Evolutionary conservation across 2,113 vertebrate species (phyloP).

Genomic region (Poeciliopsis occidentalis): DNA sequence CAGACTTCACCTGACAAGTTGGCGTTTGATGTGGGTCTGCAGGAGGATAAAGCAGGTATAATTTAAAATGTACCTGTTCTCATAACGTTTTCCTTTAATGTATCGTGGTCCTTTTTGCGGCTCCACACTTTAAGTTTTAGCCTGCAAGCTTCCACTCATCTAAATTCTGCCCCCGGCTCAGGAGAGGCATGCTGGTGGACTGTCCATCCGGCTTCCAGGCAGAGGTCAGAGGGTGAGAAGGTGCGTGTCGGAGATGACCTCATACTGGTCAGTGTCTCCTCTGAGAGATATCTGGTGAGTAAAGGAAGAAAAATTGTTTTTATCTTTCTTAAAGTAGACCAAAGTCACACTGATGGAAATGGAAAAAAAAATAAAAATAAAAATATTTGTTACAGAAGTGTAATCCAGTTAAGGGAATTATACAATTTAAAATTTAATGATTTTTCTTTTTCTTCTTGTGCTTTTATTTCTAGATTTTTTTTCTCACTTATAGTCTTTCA

Average conservation of each 20-base stretch:
- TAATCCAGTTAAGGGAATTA: not conserved
- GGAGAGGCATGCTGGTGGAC: slow-evolving; percentile 87
- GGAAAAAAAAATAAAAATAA: not conserved
- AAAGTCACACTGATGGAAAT: not conserved
- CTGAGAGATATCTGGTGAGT: slow-evolving; percentile 95
- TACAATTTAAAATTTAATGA: not conserved
- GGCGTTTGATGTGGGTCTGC: slow-evolving; percentile 94
- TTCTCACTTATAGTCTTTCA: not conserved
- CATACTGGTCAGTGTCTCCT: slow-evolving; percentile 93
- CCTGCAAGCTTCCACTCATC: not conserved
- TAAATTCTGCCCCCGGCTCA: slow-evolving; percentile 31
- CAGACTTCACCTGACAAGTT: slow-evolving; percentile 90
- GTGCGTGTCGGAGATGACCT: slow-evolving; percentile 95
- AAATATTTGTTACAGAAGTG: not conserved
- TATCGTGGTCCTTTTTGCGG: not conserved
- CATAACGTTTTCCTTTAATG: not conserved
- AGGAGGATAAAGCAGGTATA: slow-evolving; percentile 87
- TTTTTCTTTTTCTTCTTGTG: not conserved
- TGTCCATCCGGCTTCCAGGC: slow-evolving; percentile 79
- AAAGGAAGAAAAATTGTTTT: not conserved
- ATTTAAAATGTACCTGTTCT: not conserved
- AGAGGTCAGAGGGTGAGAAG: slow-evolving; percentile 95
- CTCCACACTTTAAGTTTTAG: not conserved
- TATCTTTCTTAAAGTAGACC: not conserved
- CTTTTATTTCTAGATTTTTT: not conserved